Base-by-base conservation (phyloP, 2,888 invertebrate species). In the Nemurella pictetii region DNA sequence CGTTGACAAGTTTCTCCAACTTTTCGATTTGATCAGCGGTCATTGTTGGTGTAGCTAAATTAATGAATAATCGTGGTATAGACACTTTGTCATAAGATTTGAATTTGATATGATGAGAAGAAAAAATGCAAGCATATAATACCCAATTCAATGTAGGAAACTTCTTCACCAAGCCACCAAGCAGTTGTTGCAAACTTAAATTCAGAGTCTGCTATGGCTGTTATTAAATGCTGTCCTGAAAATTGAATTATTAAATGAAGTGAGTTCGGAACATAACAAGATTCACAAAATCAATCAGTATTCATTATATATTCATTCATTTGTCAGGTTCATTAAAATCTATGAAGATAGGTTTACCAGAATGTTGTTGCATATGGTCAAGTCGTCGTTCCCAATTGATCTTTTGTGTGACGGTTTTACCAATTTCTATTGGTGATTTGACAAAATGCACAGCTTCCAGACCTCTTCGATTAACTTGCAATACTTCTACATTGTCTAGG, bases 341-440 rank as follows among this genome's bases (percentile, higher is more conserved):
- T n/a, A n/a, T n/a, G n/a, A n/a, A n/a, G 30, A 28, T 27, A 27
- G 73, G 82, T 73, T 83, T 89, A 94, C 96, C 96, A 88, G 97
- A 96, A 91, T 97, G 97, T 88, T 97, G 97, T 89, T 97, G 97
- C 97, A 97, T 97, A 89, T 97, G 96, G 89, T 97, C 97, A 89
- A 96, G 94, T 83, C 97, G 91, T 85, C 96, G 92, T 0, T 92
- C 90, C 97, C 97, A 97, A 89, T 97, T 93, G 4, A 97, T 89
- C 29, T 89, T 91, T 88, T 95, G 93, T 12, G 90, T 89, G 0
- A 96, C 96, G 74, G 90, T 89, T 0, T 92, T 90, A 0, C 95
- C 96, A 28, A 92, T 90, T 74, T 92, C 91, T 7, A 97, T 89
- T 0, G 94, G 93, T 89, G 88, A 89, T 85, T 90, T 91, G 0